Evolutionary conservation across 2,888 invertebrate species (phyloP).

Genomic region (Parascotia fuliginaria): DNA sequence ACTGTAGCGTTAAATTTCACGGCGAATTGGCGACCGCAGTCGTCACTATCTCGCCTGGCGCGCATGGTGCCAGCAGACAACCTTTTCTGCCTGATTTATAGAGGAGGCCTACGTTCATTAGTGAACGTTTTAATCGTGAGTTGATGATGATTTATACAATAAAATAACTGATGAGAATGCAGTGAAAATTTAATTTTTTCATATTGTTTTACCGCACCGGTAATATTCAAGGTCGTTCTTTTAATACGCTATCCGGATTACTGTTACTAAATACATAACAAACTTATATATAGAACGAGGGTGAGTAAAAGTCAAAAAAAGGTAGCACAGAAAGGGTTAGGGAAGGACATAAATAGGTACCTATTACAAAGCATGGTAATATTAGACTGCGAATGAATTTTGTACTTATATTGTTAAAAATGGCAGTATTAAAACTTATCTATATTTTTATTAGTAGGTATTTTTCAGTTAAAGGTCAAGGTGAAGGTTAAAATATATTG

Average conservation of each 20-base stretch:
- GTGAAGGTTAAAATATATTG: neutral
- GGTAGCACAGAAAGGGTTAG: neutral
- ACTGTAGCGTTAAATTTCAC: no score
- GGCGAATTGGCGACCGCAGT: no score
- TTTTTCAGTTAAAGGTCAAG: neutral
- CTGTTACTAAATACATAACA: neutral
- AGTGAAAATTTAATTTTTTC: no score
- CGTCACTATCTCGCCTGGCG: no score
- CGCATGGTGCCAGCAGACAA: no score
- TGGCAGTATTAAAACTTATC: neutral
- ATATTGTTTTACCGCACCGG: neutral
- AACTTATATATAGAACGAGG: neutral
- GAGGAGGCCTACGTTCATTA: no score
- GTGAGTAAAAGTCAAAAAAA: neutral
- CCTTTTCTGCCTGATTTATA: no score
- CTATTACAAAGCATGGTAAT: neutral
- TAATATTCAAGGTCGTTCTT: neutral
- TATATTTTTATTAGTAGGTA: neutral
- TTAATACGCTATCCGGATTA: neutral
- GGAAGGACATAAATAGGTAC: neutral
- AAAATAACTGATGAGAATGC: no score
- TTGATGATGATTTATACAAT: no score
- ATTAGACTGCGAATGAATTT: neutral
- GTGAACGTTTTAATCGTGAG: no score
- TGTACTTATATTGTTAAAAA: neutral